Base-by-base conservation (phyloP, 2,888 invertebrate species). In the Trissolcus brochymenae region DNA sequence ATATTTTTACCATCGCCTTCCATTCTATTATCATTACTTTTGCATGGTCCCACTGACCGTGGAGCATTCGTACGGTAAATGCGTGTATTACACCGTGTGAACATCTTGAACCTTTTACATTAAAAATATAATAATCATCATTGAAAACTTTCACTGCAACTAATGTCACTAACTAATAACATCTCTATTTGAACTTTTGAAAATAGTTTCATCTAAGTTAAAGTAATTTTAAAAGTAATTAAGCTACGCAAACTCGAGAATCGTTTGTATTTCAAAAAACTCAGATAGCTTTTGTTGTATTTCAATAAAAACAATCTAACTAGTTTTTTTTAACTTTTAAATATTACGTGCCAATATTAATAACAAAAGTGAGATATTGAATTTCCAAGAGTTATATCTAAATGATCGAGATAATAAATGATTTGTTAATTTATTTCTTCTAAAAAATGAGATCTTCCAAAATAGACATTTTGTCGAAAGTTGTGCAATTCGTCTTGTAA, bases 31-130 rank as follows among this genome's bases (percentile, higher is more conserved):
- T 25, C 6, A 25, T 67, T 76, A 67, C 55, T 72, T 67, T 62
- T 62, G 68, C 71, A 68, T 51, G 9, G 54, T 49, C 49, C 35
- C 55, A 75, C 19, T 79, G 79, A 76, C 79, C 76, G 65, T 68
- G 68, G 62, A 75, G 62, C 60, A 73, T 66, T 14, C 55, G 19
- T 66, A 67, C 54, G 40, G 72, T 68, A 43, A 78, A 71, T 73
- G 61, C 72, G 72, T 68, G 62, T 56, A 66, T 74, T 61, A 76
- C 70, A 79, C 70, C 79, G 79, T 79, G 79, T 76, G 79, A 79
- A 79, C 79, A 79, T 79, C 79, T 79, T 79, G 79, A 79, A 79
- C 79, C 79, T 76, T 79, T 41, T 6, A 11, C 64, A 54, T 65
- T 46, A 60, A 29, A 40, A 66, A 70, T 66, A 76, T 79, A 65